Percentiles rank a stretch among this genome's conserved stretches.
Conservation (phyloP, 2,888 invertebrate species). For the Deilephila porcellus region DNA sequence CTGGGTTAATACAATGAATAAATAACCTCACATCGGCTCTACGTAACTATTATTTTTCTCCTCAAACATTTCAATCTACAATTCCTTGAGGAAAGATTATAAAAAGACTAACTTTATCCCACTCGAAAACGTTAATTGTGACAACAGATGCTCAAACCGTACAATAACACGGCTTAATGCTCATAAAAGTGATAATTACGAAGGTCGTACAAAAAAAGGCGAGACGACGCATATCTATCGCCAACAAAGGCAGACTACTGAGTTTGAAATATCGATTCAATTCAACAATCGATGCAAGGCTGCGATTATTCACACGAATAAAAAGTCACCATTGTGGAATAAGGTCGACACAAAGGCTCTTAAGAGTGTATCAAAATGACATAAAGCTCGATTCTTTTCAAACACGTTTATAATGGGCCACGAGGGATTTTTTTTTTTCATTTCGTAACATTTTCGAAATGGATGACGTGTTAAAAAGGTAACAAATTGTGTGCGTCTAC, state of each 20-base stretch:
- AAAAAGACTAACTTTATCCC: neutral
- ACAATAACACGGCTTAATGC: slow-evolving; percentile 37
- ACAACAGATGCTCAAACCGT: slow-evolving; percentile 27
- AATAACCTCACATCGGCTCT: too few species aligned
- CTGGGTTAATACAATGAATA: too few species aligned
- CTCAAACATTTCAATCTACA: neutral
- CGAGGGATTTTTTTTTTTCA: slow-evolving; percentile 69
- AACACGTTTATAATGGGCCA: slow-evolving; percentile 77
- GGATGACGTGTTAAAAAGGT: slow-evolving; percentile 84
- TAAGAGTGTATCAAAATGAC: slow-evolving; percentile 84
- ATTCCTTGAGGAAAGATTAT: neutral
- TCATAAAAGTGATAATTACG: slow-evolving; percentile 66
- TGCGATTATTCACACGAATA: slow-evolving; percentile 62
- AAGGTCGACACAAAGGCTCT: slow-evolving; percentile 72
- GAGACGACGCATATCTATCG: slow-evolving; percentile 65
- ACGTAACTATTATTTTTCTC: too few species aligned
- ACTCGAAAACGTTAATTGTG: neutral
- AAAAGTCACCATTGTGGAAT: slow-evolving; percentile 69
- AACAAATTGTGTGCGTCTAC: slow-evolving; percentile 65
- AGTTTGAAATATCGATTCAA: slow-evolving; percentile 84
- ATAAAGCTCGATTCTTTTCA: slow-evolving; percentile 79
- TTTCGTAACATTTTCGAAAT: slow-evolving; percentile 68
- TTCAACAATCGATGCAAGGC: slow-evolving; percentile 74
- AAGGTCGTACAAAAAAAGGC: slow-evolving; percentile 60
- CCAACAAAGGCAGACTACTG: slow-evolving; percentile 78